Conservation (phyloP, 1,140 invertebrate genomes). For the Riptortus pedestris region DNA sequence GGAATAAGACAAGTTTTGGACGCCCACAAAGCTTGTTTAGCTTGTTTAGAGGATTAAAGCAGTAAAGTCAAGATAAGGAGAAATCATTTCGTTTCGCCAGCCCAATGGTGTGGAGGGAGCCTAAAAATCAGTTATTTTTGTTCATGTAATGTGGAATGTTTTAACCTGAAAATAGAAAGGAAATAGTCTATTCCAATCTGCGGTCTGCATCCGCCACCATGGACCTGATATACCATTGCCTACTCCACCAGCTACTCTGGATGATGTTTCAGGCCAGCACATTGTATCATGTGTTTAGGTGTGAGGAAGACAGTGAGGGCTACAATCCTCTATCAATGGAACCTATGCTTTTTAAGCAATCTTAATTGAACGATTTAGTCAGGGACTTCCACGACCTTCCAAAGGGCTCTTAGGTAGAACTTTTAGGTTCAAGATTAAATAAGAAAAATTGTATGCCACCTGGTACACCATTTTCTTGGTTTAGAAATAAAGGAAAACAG, state of each 20-base stretch:
- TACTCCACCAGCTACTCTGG: background rate
- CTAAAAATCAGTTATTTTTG: background rate
- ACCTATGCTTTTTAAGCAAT: too few species aligned
- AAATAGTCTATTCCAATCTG: background rate
- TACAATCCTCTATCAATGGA: background rate
- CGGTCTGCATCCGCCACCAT: background rate
- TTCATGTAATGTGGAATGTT: background rate
- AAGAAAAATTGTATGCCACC: conserved; percentile 27
- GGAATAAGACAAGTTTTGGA: too few species aligned
- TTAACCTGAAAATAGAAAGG: background rate
- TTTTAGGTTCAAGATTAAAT: conserved; percentile 28
- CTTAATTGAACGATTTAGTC: conserved; percentile 26
- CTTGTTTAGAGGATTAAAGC: too few species aligned
- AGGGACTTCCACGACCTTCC: conserved; percentile 26
- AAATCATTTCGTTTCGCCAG: background rate
- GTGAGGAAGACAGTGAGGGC: background rate
- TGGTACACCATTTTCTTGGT: conserved; percentile 21
- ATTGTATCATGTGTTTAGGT: too few species aligned
- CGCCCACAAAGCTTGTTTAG: too few species aligned
- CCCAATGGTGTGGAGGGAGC: background rate
- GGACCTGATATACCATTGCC: too few species aligned
- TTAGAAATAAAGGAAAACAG: conserved; percentile 24
- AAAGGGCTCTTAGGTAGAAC: conserved; percentile 20
- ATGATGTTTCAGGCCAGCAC: too few species aligned
- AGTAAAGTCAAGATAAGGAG: too few species aligned